A percentile compares a stretch with the other conserved stretches of the same genome.
Evolutionary conservation across 1,140 invertebrate species (phyloP).

Genomic region (Drosophila mayri): DNA sequence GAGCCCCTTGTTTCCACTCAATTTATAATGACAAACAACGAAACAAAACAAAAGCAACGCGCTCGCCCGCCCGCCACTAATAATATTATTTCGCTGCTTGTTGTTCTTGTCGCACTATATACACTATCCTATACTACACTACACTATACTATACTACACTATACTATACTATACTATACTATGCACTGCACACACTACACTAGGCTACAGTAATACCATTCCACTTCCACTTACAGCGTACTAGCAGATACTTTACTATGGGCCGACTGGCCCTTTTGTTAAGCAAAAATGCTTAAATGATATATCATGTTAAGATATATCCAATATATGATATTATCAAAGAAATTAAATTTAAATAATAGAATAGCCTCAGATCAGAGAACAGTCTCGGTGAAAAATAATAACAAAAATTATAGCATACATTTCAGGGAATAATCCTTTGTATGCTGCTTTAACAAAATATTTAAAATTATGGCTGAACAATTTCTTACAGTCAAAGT

Average conservation of each 20-base stretch:
- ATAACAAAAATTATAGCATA: no score
- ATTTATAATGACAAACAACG: conserved; percentile 81
- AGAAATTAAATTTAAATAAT: no score
- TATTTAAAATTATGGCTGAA: no score
- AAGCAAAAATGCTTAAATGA: not conserved
- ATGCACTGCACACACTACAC: conserved; percentile 25
- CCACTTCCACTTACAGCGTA: conserved; percentile 60
- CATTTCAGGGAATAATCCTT: no score
- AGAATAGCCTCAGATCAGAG: not conserved
- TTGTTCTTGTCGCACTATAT: conserved; percentile 54
- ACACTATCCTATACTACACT: conserved; percentile 1
- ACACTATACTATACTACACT: conserved; percentile 1
- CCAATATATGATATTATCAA: no score
- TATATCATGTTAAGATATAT: not conserved
- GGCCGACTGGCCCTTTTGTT: not conserved
- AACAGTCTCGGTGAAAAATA: no score
- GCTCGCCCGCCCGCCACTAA: conserved; percentile 14
- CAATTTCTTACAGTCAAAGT: no score
- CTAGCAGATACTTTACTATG: conserved; percentile 35
- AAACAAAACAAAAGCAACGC: conserved; percentile 49
- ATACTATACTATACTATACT: conserved; percentile 41
- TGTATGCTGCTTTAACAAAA: no score
- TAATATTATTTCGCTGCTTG: conserved; percentile 28
- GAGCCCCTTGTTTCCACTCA: conserved; percentile 76
- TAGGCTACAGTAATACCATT: conserved; percentile 5